phyloP scores from a whole-genome alignment of 2,797 vertebrate species.

The Molothrus aeneus region DNA sequence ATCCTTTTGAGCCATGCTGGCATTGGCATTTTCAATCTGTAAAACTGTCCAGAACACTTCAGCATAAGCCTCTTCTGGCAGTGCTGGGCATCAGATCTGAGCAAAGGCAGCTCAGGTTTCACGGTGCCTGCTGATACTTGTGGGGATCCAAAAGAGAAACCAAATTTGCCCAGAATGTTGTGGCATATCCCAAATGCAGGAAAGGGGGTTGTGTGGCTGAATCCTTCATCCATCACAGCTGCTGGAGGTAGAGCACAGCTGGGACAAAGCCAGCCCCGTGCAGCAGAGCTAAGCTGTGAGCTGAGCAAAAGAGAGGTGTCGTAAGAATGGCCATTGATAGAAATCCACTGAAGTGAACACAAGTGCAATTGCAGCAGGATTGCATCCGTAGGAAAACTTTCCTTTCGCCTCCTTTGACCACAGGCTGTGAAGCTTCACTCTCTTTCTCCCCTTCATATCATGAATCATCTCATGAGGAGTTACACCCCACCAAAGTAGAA shows the following conservation, averaged over 20 bases:
- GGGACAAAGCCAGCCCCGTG: not conserved
- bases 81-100: not conserved
- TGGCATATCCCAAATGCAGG: not conserved
- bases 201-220: not conserved
- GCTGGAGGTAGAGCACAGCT: not conserved
- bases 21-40: not conserved
- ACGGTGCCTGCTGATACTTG: not conserved
- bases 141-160: not conserved
- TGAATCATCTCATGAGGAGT: not conserved
- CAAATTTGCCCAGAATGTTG: not conserved
- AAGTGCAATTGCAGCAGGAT: not conserved
- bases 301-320: not conserved
- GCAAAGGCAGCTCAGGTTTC: not conserved
- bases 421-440: not conserved
- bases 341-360: not conserved
- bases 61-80: not conserved
- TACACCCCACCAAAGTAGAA: not conserved
- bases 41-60: not conserved
- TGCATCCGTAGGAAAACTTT: not conserved
- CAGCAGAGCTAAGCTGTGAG: not conserved
- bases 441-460: not conserved
- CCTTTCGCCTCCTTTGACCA: not conserved
- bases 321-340: not conserved
- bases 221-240: not conserved
- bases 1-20: not conserved